These are phyloP conservation scores for Philereme transversata DNA, from an alignment of 2,888 invertebrate genomes.

Conservation along the genomic window DNA sequence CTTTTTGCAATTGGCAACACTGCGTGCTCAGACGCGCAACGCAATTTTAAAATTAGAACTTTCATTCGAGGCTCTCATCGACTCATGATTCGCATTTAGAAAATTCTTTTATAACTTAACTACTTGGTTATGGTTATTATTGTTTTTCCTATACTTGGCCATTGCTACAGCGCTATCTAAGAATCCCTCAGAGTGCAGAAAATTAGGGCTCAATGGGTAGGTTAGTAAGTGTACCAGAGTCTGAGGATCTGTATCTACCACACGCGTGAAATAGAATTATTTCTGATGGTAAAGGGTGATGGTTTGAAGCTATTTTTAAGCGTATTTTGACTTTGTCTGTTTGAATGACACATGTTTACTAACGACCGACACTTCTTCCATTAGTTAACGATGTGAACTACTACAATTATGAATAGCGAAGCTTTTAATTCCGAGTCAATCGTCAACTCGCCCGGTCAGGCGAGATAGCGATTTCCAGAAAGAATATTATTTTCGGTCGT, in stretches of 20 bases:
- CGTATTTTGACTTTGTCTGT: constrained; percentile 3
- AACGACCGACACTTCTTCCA: constrained; percentile 12
- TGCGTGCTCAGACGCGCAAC: constrained; percentile 37
- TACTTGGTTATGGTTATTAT: too few species aligned
- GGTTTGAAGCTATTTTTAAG: constrained; percentile 16
- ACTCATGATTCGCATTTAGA: constrained; percentile 33
- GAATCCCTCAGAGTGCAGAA: too few species aligned
- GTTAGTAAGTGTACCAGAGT: too few species aligned
- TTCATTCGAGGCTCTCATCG: constrained; percentile 27
- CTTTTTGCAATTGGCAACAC: constrained; percentile 40
- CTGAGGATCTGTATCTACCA: too few species aligned
- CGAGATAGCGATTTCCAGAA: too few species aligned
- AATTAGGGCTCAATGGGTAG: too few species aligned
- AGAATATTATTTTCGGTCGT: too few species aligned
- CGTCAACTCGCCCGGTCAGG: too few species aligned
- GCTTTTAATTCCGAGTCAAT: too few species aligned
- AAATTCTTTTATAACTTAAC: background rate
- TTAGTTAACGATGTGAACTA: constrained; percentile 19
- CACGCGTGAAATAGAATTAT: background rate
- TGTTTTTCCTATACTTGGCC: too few species aligned
- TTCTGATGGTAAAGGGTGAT: constrained; percentile 6
- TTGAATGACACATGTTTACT: constrained; percentile 23
- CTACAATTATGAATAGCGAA: background rate
- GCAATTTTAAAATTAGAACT: constrained; percentile 37
- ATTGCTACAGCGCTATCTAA: too few species aligned